Evolutionary conservation across 2,797 vertebrate species (phyloP), one percentile per base, ranked within the genome.

Genomic region (Clarias pachynema): DNA sequence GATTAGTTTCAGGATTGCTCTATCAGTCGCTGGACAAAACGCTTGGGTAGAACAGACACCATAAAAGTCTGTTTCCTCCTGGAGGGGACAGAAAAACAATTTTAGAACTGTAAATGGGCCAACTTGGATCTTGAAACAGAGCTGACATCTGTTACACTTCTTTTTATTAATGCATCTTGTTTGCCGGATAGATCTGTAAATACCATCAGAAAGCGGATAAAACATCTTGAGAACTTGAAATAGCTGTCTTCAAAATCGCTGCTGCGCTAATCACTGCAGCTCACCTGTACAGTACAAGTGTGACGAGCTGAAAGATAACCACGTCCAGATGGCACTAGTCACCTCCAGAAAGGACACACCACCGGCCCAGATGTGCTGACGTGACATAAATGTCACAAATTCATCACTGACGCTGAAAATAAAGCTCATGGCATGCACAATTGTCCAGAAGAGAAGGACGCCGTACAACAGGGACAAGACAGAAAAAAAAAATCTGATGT

Each of bases 371-470:
- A 81, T 31, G 22, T 53, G 70, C 57, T 81, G 68, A 81, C 59
- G 26, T 3, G 44, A 75, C 69, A 65, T 31, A 81, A 74, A 85
- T 44, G 62, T 20, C 79, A 81, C 26, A 78, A 83, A 86, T 83
- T 82, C 44, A 49, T 86, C 79, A 59, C 60, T 81, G 57, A 40
- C 84, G 59, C 83, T 86, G 86, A 86, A 86, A 87, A 82, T 89
- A 79, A 86, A 87, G 79, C 79, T 80, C 29, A 10, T 34, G 81
- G 56, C 59, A 77, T 85, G 63, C 85, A 59, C 81, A 68, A 77
- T 73, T 82, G 81, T 82, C 59, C 31, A 60, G 40, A 73, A 59
- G 49, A 82, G 37, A 82, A 84, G 84, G 60, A 88, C 24, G 66
- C 59, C 56, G 10, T 31, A 40, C 40, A 26, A 40, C 22, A 82